phyloP scores from a whole-genome alignment of 2,113 vertebrate species.

The Callochromis pleurospilus region DNA sequence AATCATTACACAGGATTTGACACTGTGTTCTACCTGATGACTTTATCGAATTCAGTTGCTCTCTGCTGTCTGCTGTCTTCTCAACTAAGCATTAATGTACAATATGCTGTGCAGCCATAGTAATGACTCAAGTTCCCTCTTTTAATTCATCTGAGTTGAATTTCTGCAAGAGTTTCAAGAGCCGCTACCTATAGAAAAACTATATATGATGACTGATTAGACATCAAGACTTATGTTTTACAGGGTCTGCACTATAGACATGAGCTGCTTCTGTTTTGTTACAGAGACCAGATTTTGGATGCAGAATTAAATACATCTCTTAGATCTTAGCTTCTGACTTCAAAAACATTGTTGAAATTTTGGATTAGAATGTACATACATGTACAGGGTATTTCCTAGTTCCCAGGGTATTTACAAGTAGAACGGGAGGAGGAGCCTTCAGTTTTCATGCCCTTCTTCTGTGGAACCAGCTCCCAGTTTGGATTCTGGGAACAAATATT shows the following conservation, averaged over 20 bases:
- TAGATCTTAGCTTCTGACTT: background rate
- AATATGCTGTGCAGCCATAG: background rate
- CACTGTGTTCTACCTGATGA: conserved; percentile 19
- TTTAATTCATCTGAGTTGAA: background rate
- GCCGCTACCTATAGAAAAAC: background rate
- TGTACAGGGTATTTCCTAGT: background rate
- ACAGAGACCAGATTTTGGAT: background rate
- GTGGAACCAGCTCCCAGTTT: background rate
- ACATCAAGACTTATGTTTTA: background rate
- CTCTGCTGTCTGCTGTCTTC: background rate
- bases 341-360: background rate
- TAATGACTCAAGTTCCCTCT: background rate
- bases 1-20: conserved; percentile 13
- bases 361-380: background rate
- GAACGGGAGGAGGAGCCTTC: background rate
- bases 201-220: background rate
- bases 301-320: background rate
- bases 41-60: conserved; percentile 15
- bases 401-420: background rate
- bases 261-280: background rate
- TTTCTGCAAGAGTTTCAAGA: background rate
- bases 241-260: background rate
- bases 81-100: background rate
- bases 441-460: background rate
- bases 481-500: background rate